Conservation (phyloP, 2,888 invertebrate genomes). For the Pollenia angustigena region DNA sequence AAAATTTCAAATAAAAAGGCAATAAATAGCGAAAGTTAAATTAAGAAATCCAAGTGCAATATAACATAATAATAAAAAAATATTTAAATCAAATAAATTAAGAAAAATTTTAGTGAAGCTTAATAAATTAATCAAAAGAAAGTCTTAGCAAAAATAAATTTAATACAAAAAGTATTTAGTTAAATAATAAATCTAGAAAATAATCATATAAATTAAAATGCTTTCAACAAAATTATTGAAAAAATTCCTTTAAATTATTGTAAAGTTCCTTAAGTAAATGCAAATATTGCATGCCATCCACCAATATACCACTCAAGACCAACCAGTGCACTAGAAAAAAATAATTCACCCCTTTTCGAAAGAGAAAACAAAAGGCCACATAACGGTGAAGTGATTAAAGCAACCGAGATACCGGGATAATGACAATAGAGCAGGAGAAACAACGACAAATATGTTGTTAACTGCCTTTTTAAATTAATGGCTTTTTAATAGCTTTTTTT, state of each 20-base stretch:
- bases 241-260: constrained; percentile 54
- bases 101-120: not conserved
- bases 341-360: constrained; percentile 52
- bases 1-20: constrained; percentile 17
- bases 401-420: constrained; percentile 6
- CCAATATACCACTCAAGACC: not conserved
- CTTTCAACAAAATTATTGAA: not conserved
- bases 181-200: not conserved
- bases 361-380: constrained; percentile 18
- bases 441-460: constrained; percentile 67
- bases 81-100: not conserved
- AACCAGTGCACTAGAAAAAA: constrained; percentile 30
- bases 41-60: constrained; percentile 14
- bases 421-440: constrained; percentile 22
- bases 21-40: not conserved
- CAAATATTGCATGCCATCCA: constrained; percentile 27
- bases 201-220: not conserved
- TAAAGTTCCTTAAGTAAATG: constrained; percentile 54
- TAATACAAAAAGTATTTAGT: not conserved
- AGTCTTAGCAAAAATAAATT: not conserved
- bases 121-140: not conserved
- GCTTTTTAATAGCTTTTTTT: constrained; percentile 74
- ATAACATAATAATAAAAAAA: constrained; percentile 7
- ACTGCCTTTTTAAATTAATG: constrained; percentile 73
- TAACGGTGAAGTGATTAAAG: constrained; percentile 38